Evolutionary conservation across 2,797 vertebrate genomes (phyloP).

Genomic region (Spheniscus humboldti): DNA sequence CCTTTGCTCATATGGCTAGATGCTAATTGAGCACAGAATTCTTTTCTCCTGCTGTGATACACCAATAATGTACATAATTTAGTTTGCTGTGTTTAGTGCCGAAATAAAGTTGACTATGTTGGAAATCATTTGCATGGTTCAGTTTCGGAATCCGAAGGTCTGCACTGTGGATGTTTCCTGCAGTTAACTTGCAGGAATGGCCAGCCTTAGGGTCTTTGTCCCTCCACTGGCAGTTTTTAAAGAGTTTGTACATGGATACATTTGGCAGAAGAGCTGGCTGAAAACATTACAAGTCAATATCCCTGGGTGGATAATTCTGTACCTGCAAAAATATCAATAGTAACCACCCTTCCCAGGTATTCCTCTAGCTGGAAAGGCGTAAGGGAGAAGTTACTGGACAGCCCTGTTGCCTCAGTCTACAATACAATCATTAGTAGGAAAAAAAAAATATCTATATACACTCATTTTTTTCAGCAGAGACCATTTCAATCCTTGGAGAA

Average conservation of each 20-base stretch:
- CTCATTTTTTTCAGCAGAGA: background rate
- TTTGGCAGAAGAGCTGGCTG: background rate
- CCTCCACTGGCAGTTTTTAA: background rate
- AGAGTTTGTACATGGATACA: background rate
- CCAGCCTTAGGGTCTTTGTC: background rate
- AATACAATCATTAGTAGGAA: background rate
- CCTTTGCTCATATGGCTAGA: background rate
- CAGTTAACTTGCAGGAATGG: background rate
- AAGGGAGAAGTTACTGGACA: background rate
- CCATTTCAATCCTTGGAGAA: too few relatives aligned
- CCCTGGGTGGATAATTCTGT: background rate
- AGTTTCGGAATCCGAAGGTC: background rate
- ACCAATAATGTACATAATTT: background rate
- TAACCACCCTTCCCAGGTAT: background rate
- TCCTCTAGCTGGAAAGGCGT: background rate
- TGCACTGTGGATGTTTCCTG: background rate
- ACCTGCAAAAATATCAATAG: background rate
- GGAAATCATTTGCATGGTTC: background rate
- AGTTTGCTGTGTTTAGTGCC: background rate
- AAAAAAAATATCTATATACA: background rate
- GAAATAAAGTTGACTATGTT: background rate
- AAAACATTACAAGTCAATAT: background rate
- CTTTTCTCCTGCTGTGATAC: background rate
- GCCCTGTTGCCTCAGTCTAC: background rate
- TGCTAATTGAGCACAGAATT: background rate